phyloP scores from a whole-genome alignment of 1,140 invertebrate genomes.

The Drosophila albomicans region DNA sequence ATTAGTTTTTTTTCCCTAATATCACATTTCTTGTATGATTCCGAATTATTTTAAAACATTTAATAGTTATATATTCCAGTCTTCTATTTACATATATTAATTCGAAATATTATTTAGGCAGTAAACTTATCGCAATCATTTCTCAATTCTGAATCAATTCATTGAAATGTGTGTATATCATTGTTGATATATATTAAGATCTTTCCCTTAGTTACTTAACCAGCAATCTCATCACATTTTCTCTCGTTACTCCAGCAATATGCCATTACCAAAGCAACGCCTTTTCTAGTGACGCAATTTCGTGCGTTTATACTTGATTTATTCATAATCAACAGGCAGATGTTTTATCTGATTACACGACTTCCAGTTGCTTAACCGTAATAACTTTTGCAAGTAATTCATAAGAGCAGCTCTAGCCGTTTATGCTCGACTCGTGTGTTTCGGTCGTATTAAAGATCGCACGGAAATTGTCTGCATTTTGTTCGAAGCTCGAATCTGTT shows the following conservation, averaged over 20 bases:
- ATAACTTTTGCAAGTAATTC: conserved; percentile 34
- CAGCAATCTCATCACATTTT: neutral
- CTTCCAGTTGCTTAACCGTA: conserved; percentile 33
- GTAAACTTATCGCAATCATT: no score
- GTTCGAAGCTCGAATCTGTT: neutral
- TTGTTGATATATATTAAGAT: neutral
- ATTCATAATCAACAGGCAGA: conserved; percentile 19
- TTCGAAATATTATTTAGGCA: no score
- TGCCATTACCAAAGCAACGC: neutral
- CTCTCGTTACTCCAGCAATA: neutral
- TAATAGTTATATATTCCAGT: no score
- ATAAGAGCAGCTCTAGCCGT: conserved; percentile 25
- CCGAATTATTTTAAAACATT: no score
- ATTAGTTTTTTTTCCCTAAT: no score
- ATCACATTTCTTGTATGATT: no score
- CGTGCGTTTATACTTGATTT: conserved; percentile 6
- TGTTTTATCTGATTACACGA: conserved; percentile 20
- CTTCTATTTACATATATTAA: no score
- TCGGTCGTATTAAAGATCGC: conserved; percentile 34
- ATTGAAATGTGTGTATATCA: no score
- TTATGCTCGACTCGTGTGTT: conserved; percentile 11
- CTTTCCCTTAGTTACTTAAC: neutral
- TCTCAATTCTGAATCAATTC: no score
- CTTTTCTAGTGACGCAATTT: no score
- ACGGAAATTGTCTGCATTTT: conserved; percentile 14